Evolutionary conservation across 2,888 invertebrate genomes (phyloP).

Genomic region (Oscheius sp.): DNA sequence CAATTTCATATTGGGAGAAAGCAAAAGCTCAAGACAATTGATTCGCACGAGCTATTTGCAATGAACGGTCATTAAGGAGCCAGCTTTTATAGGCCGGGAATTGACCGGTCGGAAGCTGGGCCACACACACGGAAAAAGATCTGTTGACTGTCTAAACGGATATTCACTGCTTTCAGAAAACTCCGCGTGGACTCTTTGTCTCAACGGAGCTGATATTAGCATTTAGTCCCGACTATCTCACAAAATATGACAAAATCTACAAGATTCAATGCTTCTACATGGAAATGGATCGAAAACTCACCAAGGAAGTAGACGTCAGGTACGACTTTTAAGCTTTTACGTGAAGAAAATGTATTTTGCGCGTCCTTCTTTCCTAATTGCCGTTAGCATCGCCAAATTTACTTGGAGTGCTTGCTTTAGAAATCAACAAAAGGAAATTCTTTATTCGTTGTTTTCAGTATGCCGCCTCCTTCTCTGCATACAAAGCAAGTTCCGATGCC

Average conservation of each 20-base stretch:
- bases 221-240: slow-evolving; percentile 67
- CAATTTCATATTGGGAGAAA: not conserved
- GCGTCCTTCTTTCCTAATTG: not conserved
- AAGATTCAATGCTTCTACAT: slow-evolving; percentile 69
- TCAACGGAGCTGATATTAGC: slow-evolving; percentile 63
- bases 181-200: slow-evolving; percentile 65
- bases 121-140: slow-evolving; percentile 29
- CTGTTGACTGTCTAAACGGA: slow-evolving; percentile 20
- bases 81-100: slow-evolving; percentile 23
- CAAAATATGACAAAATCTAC: slow-evolving; percentile 65
- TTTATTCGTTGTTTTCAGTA: too few species aligned
- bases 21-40: not conserved
- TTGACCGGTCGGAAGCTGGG: slow-evolving; percentile 25
- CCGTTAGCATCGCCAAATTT: not conserved
- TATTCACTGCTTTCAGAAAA: slow-evolving; percentile 39
- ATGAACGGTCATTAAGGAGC: slow-evolving; percentile 25
- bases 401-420: too few species aligned
- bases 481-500: slow-evolving; percentile 68
- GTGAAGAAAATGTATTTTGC: not conserved
- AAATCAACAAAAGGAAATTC: not conserved
- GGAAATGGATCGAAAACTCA: slow-evolving; percentile 64
- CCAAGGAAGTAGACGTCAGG: slow-evolving; percentile 65
- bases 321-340: slow-evolving; percentile 39
- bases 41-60: slow-evolving; percentile 19
- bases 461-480: slow-evolving; percentile 66